phyloP scores from a whole-genome alignment of 2,113 vertebrate species.

The Chrysemys picta region DNA sequence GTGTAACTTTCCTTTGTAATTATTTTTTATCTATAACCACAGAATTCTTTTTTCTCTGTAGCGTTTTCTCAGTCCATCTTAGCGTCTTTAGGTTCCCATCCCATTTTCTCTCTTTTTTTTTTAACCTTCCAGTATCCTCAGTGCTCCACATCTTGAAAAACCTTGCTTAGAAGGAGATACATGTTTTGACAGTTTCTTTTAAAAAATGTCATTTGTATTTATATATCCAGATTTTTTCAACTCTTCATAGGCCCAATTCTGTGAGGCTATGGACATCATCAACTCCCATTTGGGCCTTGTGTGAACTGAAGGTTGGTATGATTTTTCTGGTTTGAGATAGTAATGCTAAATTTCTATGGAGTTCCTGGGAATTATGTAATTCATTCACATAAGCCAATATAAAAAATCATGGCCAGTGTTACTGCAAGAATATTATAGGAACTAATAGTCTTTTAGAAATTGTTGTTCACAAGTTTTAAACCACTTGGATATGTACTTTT shows the following conservation, averaged over 20 bases:
- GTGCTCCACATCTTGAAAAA: background rate
- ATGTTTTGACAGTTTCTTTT: background rate
- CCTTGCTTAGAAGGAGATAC: accelerated
- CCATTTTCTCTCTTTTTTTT: background rate
- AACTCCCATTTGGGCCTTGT: background rate
- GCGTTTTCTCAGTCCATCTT: background rate
- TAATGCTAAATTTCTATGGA: background rate
- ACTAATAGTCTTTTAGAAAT: background rate
- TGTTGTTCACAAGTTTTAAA: background rate
- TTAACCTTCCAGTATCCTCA: background rate
- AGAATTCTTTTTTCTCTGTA: background rate
- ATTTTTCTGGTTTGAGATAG: background rate
- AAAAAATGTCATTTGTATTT: background rate
- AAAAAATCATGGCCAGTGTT: background rate
- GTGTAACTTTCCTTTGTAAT: background rate
- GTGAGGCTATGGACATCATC: background rate
- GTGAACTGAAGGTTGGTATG: background rate
- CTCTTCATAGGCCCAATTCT: background rate
- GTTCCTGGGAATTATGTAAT: background rate
- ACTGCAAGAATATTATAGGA: background rate
- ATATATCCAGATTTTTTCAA: background rate
- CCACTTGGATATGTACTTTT: background rate
- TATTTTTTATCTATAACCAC: background rate
- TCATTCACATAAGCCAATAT: background rate
- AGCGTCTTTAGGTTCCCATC: background rate